Evolutionary conservation across 2,113 vertebrate genomes (phyloP).

Genomic region (Thryonomys swinderianus): DNA sequence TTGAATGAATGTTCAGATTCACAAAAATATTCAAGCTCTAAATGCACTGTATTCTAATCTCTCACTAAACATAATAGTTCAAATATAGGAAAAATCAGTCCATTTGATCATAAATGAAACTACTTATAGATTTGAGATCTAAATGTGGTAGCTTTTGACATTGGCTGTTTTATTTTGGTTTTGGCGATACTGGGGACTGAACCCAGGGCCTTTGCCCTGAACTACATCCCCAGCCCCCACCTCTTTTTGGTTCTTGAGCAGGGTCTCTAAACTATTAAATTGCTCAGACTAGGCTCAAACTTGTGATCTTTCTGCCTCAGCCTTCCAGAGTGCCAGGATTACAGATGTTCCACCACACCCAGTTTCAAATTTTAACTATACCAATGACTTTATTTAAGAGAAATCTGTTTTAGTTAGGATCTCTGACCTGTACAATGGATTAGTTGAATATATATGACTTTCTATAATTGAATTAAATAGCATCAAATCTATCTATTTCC

Average conservation of each 20-base stretch:
- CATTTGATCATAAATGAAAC: not conserved
- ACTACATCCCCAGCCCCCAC: not conserved
- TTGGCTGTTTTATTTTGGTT: not conserved
- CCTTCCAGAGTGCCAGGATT: not conserved
- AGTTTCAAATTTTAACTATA: not conserved
- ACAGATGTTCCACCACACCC: not conserved
- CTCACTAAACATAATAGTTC: not conserved
- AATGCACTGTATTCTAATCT: not conserved
- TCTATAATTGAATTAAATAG: constrained; percentile 29
- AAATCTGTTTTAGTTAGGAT: not conserved
- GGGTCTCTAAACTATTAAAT: not conserved
- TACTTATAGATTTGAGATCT: not conserved
- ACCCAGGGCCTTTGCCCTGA: not conserved
- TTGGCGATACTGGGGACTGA: not conserved
- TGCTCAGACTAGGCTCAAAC: not conserved
- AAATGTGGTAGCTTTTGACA: not conserved
- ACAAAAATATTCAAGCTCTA: not conserved
- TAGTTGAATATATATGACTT: not conserved
- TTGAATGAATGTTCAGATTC: not conserved
- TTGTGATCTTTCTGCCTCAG: not conserved
- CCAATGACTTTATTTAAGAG: not conserved
- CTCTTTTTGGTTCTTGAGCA: not conserved
- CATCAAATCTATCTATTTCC: not conserved
- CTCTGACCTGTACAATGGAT: not conserved
- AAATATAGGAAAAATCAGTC: not conserved